A percentile compares a stretch with the other conserved stretches of the same genome.
These are phyloP conservation scores for Psittacara wagleri DNA, from an alignment of 2,113 vertebrate genomes.

Conservation along the genomic window DNA sequence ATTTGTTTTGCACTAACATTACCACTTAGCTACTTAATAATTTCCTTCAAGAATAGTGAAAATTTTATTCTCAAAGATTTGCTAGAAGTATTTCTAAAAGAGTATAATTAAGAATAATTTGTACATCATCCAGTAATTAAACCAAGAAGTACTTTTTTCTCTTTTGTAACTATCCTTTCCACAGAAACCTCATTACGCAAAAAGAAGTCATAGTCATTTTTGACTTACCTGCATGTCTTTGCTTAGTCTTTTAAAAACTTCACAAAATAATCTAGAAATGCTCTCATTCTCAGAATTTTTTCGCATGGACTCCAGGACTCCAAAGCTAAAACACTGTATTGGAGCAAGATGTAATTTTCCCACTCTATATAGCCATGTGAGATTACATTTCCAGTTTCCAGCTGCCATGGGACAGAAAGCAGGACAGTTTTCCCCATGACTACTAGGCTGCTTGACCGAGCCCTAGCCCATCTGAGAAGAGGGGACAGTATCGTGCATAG, in stretches of 20 bases:
- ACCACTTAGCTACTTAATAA: conserved; percentile 41
- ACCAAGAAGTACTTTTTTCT: not conserved
- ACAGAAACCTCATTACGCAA: not conserved
- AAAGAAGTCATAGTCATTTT: not conserved
- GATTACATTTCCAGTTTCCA: not conserved
- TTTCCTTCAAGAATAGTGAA: conserved; percentile 50
- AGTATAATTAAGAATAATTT: not conserved
- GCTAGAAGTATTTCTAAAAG: not conserved
- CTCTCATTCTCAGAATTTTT: not conserved
- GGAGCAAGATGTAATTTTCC: not conserved
- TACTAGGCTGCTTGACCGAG: rapidly evolving
- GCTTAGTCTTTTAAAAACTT: not conserved
- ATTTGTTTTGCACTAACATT: conserved; percentile 42
- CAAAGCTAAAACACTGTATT: not conserved
- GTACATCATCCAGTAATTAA: not conserved
- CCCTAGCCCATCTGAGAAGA: not conserved
- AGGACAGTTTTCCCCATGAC: not conserved
- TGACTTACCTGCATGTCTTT: not conserved
- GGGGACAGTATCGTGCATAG: rapidly evolving
- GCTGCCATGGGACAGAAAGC: not conserved
- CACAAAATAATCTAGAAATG: not conserved
- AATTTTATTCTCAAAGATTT: not conserved
- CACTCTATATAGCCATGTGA: not conserved
- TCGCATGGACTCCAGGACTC: not conserved
- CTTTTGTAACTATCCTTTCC: not conserved